Percentiles rank a stretch among this genome's conserved stretches.
phyloP scores from a whole-genome alignment of 2,888 invertebrate genomes.

The Liopterus haemorrhoidalis region DNA sequence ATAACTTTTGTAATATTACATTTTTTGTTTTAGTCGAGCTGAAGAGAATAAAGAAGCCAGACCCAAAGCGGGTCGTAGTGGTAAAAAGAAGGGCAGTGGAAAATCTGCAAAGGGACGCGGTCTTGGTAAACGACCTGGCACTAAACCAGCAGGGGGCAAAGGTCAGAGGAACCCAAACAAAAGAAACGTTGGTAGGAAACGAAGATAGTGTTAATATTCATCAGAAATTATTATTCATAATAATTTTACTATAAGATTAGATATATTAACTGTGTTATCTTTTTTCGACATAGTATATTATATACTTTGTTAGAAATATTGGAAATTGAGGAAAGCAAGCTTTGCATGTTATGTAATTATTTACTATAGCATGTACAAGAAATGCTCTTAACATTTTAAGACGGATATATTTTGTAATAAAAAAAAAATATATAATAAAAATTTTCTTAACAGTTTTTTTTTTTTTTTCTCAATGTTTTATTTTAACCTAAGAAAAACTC shows the following conservation, averaged over 20 bases:
- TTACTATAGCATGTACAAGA: too few species aligned
- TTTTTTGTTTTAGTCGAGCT: constrained; percentile 46
- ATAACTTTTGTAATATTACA: too few species aligned
- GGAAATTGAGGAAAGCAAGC: too few species aligned
- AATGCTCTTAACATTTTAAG: too few species aligned
- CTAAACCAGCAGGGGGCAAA: constrained; percentile 66
- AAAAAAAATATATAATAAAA: constrained; percentile 12
- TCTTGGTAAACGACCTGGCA: constrained; percentile 42
- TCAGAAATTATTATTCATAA: constrained; percentile 15
- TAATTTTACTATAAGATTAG: constrained; percentile 2
- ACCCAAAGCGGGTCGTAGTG: constrained; percentile 41
- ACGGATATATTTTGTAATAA: constrained; percentile 13
- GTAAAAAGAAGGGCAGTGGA: constrained; percentile 42
- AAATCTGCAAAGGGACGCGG: constrained; percentile 29
- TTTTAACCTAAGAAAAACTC: constrained; percentile 13
- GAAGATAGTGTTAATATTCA: constrained; percentile 49
- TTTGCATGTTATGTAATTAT: too few species aligned
- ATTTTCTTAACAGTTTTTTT: background rate
- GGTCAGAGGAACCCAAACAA: constrained; percentile 63
- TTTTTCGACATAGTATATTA: too few species aligned
- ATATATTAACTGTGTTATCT: background rate
- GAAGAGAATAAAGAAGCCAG: constrained; percentile 50
- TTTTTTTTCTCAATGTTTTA: constrained; percentile 9
- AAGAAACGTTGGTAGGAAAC: constrained; percentile 63
- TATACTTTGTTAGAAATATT: too few species aligned